phyloP scores from a whole-genome alignment of 2,888 invertebrate genomes.

The Machimus atricapillus region DNA sequence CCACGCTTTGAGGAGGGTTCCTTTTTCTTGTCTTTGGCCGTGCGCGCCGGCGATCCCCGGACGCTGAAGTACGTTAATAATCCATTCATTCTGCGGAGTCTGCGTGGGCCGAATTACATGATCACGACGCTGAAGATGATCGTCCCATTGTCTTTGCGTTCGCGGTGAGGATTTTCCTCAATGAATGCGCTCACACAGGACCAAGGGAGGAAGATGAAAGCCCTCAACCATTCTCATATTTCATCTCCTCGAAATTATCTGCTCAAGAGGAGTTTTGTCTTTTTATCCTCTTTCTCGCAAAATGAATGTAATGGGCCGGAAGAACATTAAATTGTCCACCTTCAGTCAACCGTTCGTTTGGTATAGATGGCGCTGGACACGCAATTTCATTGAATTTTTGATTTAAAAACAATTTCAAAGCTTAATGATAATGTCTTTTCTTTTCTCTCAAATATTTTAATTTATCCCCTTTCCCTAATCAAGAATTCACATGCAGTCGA shows the following conservation, averaged over 20 bases:
- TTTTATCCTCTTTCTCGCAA: neutral
- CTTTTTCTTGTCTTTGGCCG: neutral
- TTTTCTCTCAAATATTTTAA: neutral
- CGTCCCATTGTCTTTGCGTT: slow-evolving; percentile 39
- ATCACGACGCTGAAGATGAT: slow-evolving; percentile 41
- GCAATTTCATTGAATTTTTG: neutral
- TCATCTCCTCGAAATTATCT: neutral
- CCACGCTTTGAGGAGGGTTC: neutral
- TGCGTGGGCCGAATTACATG: slow-evolving; percentile 46
- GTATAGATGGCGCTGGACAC: neutral
- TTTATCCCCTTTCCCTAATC: no score
- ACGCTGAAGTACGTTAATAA: slow-evolving; percentile 43
- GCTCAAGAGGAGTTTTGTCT: neutral
- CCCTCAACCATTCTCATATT: slow-evolving; percentile 4
- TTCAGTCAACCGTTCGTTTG: neutral
- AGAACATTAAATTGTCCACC: slow-evolving; percentile 36
- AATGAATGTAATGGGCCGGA: slow-evolving; percentile 28
- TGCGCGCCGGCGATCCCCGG: neutral
- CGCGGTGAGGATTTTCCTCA: slow-evolving; percentile 15
- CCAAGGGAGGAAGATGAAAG: slow-evolving; percentile 20
- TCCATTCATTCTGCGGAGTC: slow-evolving; percentile 44
- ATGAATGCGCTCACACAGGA: slow-evolving; percentile 14
- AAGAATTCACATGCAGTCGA: no score
- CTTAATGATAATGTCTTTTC: neutral
- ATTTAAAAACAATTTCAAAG: neutral